Base-by-base conservation (phyloP, 1,140 invertebrate genomes). In the Ylistrum balloti region DNA sequence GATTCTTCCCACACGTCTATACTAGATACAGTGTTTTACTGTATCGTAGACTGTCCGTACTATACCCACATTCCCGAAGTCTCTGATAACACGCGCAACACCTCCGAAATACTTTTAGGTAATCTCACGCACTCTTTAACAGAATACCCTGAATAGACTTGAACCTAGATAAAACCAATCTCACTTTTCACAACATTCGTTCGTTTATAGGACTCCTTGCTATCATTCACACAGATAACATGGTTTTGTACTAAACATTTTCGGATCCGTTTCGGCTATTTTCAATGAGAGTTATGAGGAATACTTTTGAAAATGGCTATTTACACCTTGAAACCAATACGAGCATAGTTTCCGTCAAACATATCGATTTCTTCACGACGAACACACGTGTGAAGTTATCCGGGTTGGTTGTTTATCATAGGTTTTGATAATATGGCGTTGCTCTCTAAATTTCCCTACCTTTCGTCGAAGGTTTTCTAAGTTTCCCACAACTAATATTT, bases 101-200 rank as follows among this genome's bases (percentile, higher is more conserved):
- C 56, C 56, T 74, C 56, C 22, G 28, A 45, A 74, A 74, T 74
- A 74, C 22, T 28, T n/a, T 0, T 9, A 56, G 45, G 22, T 28
- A 28, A 74, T 74, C 56, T n/a, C 56, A 74, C 56, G 56, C 56
- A 74, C 56, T 74, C 20, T 48, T 48, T 20, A 48, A 48, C 45
- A 17, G 15, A 48, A 74, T 74, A 74, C 56, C 56, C 1, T 74
- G 22, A 74, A 74, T 74, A 17, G 22, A 74, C 1, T 28, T 74
- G 22, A 28, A 74, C 15, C 22, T 3, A 74, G 56, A 74, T n/a
- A 74, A 38, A 5, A n/a, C 22, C 9, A 74, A 11, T 74, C 56
- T 74, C 22, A 74, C 56, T 74, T 74, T 74, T 74, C 56, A 74
- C 56, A 74, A 74, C 56, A 74, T 74, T 74, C n/a, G 56, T 74